These are phyloP conservation scores for Colletes collaris DNA, from an alignment of 2,888 invertebrate genomes.

Conservation along the genomic window DNA sequence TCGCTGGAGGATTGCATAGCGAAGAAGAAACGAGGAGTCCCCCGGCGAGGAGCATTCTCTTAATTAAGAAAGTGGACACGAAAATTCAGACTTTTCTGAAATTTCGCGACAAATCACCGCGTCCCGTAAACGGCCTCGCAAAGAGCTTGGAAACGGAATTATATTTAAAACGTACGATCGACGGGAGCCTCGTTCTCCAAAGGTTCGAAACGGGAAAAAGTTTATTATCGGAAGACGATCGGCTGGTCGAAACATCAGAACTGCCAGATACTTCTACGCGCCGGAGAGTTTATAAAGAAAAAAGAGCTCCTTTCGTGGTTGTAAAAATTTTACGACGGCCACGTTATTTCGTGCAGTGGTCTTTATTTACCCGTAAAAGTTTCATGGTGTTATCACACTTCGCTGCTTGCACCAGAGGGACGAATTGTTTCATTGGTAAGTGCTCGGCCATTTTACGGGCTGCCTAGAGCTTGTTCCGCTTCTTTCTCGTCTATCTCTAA, in stretches of 20 bases:
- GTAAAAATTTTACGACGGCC: conserved; percentile 68
- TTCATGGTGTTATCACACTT: conserved; percentile 68
- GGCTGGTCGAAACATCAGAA: conserved; percentile 43
- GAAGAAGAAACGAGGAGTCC: no score
- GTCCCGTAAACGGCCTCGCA: not conserved
- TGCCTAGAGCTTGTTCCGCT: conserved; percentile 28
- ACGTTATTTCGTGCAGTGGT: conserved; percentile 67
- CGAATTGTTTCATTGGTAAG: conserved; percentile 67
- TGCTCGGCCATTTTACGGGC: conserved; percentile 57
- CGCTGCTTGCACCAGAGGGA: conserved; percentile 57
- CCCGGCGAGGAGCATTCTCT: no score
- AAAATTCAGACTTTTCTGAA: no score
- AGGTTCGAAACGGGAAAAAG: not conserved
- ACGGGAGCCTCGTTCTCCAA: not conserved
- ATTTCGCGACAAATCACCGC: no score
- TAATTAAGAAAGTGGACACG: no score
- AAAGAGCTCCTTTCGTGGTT: conserved; percentile 30
- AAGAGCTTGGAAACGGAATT: not conserved
- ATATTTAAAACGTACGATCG: not conserved
- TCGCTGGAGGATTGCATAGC: no score
- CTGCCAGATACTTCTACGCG: conserved; percentile 33
- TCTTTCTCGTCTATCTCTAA: conserved; percentile 2
- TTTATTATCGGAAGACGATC: conserved; percentile 41
- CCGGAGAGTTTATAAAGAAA: conserved; percentile 48
- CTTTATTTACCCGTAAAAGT: conserved; percentile 70